These are phyloP conservation scores for Danaus chrysippus DNA, from an alignment of 2,888 invertebrate genomes.

Conservation along the genomic window DNA sequence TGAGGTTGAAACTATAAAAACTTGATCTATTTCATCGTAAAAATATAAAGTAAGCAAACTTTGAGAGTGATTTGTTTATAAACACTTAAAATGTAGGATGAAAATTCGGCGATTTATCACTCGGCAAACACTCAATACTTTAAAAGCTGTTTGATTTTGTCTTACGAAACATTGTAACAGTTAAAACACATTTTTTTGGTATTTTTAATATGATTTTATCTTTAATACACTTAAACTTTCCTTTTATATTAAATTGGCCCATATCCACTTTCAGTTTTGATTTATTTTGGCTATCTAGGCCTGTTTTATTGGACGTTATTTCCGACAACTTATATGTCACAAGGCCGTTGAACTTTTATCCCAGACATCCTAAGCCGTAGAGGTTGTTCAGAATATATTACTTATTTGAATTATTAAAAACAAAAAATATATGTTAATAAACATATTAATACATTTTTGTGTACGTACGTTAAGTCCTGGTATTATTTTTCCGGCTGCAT, in stretches of 20 bases:
- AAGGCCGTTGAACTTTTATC: slow-evolving; percentile 46
- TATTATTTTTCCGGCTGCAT: slow-evolving; percentile 18
- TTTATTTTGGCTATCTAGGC: too few species aligned
- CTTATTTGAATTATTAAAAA: too few species aligned
- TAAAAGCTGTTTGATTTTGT: slow-evolving; percentile 1
- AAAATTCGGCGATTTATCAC: slow-evolving; percentile 29
- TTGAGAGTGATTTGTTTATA: slow-evolving; percentile 23
- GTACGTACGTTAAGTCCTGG: slow-evolving; percentile 17
- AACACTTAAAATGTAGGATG: slow-evolving; percentile 12
- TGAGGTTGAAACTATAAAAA: slow-evolving; percentile 12
- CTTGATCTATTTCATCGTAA: slow-evolving; percentile 20
- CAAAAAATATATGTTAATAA: too few species aligned
- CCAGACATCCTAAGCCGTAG: slow-evolving; percentile 14
- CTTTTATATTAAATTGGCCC: background rate
- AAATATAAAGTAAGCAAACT: slow-evolving; percentile 26
- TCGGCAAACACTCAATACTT: slow-evolving; percentile 10
- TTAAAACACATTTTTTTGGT: background rate
- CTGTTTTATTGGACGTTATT: slow-evolving; percentile 24
- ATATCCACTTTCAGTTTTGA: background rate
- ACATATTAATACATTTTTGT: background rate
- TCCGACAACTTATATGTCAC: slow-evolving; percentile 36
- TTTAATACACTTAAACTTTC: too few species aligned
- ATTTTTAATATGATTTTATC: too few species aligned
- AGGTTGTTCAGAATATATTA: background rate
- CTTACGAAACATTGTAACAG: background rate